Conservation (phyloP, 2,888 invertebrate species). For the Harmothoe impar region DNA sequence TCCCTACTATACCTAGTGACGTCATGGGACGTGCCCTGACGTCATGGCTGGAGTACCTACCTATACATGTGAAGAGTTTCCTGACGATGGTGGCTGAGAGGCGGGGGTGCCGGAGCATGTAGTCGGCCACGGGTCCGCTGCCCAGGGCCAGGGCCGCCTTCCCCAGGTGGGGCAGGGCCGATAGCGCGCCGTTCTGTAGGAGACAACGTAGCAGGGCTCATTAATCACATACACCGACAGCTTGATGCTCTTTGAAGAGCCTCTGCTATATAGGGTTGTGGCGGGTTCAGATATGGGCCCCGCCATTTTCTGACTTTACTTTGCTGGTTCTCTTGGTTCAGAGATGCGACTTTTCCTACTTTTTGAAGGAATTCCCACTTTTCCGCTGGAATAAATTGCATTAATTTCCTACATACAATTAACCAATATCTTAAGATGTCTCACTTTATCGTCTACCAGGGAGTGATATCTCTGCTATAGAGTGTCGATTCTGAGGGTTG, state of each 20-base stretch:
- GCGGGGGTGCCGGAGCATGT: slow-evolving; percentile 71
- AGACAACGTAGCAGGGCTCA: background rate
- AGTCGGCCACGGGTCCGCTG: slow-evolving; percentile 81
- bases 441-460: too few relatives aligned
- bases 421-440: too few relatives aligned
- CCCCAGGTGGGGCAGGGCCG: slow-evolving; percentile 80
- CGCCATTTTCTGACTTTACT: too few relatives aligned
- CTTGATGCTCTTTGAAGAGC: background rate
- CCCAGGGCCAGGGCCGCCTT: slow-evolving; percentile 75
- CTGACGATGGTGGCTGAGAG: slow-evolving; percentile 77
- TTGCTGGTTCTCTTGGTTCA: too few relatives aligned
- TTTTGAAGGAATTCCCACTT: too few relatives aligned
- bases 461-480: too few relatives aligned
- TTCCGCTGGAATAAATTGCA: too few relatives aligned
- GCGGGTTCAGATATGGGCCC: too few relatives aligned
- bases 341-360: too few relatives aligned
- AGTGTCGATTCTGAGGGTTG: too few relatives aligned
- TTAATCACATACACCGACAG: slow-evolving; percentile 11
- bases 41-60: slow-evolving; percentile 68
- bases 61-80: slow-evolving; percentile 77
- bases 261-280: background rate
- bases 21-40: background rate
- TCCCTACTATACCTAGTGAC: background rate
- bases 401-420: too few relatives aligned
- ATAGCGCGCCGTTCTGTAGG: slow-evolving; percentile 79